Percentiles rank a stretch among this genome's conserved stretches.
phyloP scores from a whole-genome alignment of 2,113 vertebrate genomes.

The Phrynocephalus versicolor region DNA sequence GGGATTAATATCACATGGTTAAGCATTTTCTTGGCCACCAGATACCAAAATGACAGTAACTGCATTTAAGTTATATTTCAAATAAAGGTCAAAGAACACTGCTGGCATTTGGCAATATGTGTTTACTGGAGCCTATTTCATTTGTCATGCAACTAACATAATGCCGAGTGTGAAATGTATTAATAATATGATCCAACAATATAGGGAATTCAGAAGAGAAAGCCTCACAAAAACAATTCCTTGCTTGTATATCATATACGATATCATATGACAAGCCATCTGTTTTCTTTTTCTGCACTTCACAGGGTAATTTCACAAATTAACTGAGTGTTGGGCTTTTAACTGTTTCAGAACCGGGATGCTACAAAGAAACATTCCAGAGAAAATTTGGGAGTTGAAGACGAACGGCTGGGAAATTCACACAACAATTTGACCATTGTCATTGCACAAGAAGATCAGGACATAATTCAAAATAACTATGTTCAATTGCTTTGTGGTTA shows the following conservation, averaged over 20 bases:
- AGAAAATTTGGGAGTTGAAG: no score
- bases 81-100: slow-evolving; percentile 12
- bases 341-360: neutral
- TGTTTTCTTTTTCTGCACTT: neutral
- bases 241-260: neutral
- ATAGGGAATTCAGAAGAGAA: neutral
- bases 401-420: neutral
- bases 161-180: neutral
- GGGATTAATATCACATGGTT: neutral
- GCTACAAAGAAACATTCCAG: neutral
- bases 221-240: neutral
- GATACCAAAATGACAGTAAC: slow-evolving; percentile 3
- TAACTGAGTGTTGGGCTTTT: neutral
- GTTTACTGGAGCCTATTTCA: neutral
- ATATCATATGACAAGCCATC: neutral
- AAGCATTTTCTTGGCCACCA: neutral
- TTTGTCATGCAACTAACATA: neutral
- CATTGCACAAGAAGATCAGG: neutral
- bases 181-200: neutral
- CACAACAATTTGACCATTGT: neutral
- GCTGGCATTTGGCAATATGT: slow-evolving; percentile 8
- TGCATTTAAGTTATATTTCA: neutral
- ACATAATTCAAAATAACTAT: neutral
- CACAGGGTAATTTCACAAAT: neutral
- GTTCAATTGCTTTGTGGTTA: neutral